These are phyloP conservation scores for Blastomussa wellsi DNA, from an alignment of 92 coral and sea anemone genomes.

Conservation along the genomic window DNA sequence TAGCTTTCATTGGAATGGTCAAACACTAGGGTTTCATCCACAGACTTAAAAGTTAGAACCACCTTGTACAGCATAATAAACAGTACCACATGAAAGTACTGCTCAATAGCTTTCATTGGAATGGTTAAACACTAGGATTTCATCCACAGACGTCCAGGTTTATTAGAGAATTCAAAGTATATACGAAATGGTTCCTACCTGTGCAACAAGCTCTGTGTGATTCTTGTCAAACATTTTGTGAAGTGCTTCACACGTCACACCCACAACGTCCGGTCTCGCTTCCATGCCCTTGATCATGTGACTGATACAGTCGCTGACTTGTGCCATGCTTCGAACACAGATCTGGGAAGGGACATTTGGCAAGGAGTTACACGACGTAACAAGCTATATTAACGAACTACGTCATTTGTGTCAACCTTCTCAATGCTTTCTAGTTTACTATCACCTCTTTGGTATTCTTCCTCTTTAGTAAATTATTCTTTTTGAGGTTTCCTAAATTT, in stretches of 20 bases:
- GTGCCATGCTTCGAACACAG: conserved; percentile 97
- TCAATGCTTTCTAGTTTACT: too few species aligned
- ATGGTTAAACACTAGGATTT: background rate
- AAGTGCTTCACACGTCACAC: conserved; percentile 88
- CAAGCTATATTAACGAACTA: background rate
- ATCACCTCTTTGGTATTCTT: too few species aligned
- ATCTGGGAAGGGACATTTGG: conserved; percentile 43
- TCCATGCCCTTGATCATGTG: conserved; percentile 96
- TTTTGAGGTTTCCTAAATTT: too few species aligned
- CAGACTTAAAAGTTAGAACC: background rate
- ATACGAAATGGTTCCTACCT: conserved; percentile 49
- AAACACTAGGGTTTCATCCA: background rate
- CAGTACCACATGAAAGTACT: too few species aligned
- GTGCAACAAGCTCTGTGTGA: conserved; percentile 87
- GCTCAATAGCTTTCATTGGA: background rate
- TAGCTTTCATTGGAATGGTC: background rate
- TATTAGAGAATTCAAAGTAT: background rate
- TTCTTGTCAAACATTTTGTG: conserved; percentile 92
- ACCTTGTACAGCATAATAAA: too few species aligned
- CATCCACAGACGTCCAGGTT: background rate
- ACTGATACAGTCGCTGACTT: conserved; percentile 77
- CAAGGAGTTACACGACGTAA: background rate
- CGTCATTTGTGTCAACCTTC: too few species aligned
- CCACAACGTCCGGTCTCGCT: conserved; percentile 82
- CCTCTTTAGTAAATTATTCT: too few species aligned